A percentile compares a stretch with the other conserved stretches of the same genome.
Evolutionary conservation across 2,113 vertebrate genomes (phyloP).

Genomic region (Synodontis membranacea): DNA sequence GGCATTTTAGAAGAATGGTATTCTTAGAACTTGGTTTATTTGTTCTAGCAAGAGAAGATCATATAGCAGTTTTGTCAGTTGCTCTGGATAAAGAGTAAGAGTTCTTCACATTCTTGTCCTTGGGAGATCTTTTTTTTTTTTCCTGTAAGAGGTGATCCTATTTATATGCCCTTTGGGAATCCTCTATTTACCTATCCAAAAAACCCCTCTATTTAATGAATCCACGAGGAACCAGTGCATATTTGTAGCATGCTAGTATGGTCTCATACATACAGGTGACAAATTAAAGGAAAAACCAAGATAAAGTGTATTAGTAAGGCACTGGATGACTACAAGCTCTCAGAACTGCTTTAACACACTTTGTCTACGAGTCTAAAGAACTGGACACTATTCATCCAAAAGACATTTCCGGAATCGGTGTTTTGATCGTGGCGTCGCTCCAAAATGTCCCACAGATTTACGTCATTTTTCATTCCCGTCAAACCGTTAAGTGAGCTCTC

Average conservation of each 20-base stretch:
- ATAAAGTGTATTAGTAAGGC: neutral
- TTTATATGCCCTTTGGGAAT: neutral
- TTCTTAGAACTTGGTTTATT: neutral
- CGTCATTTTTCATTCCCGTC: neutral
- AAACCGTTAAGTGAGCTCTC: neutral
- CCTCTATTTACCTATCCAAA: neutral
- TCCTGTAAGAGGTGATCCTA: neutral
- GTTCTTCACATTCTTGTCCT: neutral
- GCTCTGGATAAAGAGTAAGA: neutral
- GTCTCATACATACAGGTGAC: neutral
- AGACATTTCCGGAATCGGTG: no score
- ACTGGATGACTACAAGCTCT: neutral
- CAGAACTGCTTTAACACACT: neutral
- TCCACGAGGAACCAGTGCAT: neutral
- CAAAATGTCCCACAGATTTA: neutral
- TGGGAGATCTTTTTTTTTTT: neutral
- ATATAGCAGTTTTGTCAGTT: neutral
- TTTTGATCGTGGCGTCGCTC: neutral
- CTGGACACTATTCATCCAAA: neutral
- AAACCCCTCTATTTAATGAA: neutral
- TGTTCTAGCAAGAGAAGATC: neutral
- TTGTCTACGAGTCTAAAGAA: neutral
- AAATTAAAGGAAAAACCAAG: neutral
- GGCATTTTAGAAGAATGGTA: slow-evolving; percentile 2
- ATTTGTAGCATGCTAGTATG: neutral